Evolutionary conservation across 1,140 invertebrate genomes (phyloP), one percentile per base, ranked within the genome.

Genomic region (Cydia amplana): DNA sequence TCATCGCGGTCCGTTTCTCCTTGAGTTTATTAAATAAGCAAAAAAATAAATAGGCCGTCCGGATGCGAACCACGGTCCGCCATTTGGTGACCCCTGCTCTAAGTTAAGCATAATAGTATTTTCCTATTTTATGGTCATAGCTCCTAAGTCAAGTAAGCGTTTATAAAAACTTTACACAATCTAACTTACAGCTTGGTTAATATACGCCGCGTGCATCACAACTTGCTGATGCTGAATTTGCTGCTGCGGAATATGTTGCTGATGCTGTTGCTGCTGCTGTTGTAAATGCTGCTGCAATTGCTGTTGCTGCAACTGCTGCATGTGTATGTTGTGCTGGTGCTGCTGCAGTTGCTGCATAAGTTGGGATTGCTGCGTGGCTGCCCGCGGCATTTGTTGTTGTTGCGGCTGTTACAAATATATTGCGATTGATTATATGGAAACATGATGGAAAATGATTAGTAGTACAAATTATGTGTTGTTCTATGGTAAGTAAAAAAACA

Each of bases 291-390:
- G 84, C 73, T 86, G 82, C 76, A 79, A 77, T 74, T 84, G 84
- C 64, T 82, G 85, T 46, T 85, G 85, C 55, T 85, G 77, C 51
- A 82, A 74, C 32, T 85, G 83, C 55, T 85, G 84, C 40, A 84
- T 80, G 40, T 85, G 82, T 20, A 87, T 82, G 67, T 83, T 85
- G 63, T 84, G 84, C 70, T 90, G 87, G 16, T 85, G 85, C 55
- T 93, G 93, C 75, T 92, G 91, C 46, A 93, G 81, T 73, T 91
- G 90, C 74, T 93, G 93, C 74, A 93, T 91, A 49, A 89, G 83
- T 72, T 91, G 85, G 12, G 88, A 82, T 60, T 60, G 55, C 55
- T 60, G 55, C 20, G 55, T 60, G 0, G 87, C 77, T 20, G 87
- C 85, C 60, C 87, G 82, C 10, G 91, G 81, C 75, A 93, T 81